A percentile compares a stretch with the other conserved stretches of the same genome.
phyloP scores from a whole-genome alignment of 1,140 invertebrate species.

The Cotesia typhae region DNA sequence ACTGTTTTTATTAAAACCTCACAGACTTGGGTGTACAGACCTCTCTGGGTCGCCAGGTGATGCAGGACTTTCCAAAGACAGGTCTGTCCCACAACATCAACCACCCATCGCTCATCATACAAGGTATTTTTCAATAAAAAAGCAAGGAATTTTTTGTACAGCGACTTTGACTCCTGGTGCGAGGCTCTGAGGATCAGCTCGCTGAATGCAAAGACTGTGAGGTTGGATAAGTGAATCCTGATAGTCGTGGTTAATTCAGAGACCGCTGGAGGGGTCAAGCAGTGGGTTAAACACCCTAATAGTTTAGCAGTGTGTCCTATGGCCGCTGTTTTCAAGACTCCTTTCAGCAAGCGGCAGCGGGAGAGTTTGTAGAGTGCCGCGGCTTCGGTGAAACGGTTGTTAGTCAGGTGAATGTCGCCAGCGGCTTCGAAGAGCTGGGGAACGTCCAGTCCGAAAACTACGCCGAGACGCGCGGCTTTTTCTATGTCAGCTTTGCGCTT shows the following conservation, averaged over 20 bases:
- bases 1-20: constrained; percentile 63
- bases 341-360: constrained; percentile 74
- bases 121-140: constrained; percentile 75
- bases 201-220: constrained; percentile 74
- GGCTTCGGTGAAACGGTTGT: constrained; percentile 73
- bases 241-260: constrained; percentile 71
- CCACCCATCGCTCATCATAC: constrained; percentile 75
- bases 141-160: constrained; percentile 69
- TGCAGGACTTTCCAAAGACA: constrained; percentile 71
- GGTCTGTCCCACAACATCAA: constrained; percentile 72
- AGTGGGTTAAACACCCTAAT: constrained; percentile 71
- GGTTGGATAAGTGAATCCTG: constrained; percentile 74
- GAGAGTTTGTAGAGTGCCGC: constrained; percentile 78
- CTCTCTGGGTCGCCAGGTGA: constrained; percentile 69
- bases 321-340: constrained; percentile 77
- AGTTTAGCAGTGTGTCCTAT: constrained; percentile 76
- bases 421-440: constrained; percentile 77
- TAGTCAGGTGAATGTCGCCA: constrained; percentile 74
- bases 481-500: constrained; percentile 65
- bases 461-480: constrained; percentile 67
- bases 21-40: constrained; percentile 69
- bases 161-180: constrained; percentile 52
- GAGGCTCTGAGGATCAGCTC: constrained; percentile 68
- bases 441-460: constrained; percentile 73
- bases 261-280: constrained; percentile 65